Evolutionary conservation across 2,888 invertebrate genomes (phyloP).

Genomic region (Ischnus inquisitorius): DNA sequence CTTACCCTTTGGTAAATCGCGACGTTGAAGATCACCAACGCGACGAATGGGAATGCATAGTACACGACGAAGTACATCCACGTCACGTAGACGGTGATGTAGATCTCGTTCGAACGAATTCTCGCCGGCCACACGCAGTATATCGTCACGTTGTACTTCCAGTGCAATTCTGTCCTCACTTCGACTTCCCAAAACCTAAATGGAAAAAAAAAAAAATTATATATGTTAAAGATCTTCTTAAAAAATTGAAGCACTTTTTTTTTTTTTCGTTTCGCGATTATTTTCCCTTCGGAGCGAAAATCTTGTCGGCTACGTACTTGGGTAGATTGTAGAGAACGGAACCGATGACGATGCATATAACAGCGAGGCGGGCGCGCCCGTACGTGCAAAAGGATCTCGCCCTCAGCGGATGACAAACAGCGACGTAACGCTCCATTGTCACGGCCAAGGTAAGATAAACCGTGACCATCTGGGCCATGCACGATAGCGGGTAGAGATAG

Average conservation of each 20-base stretch:
- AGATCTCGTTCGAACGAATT: conserved; percentile 90
- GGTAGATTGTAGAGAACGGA: conserved; percentile 95
- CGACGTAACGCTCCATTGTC: conserved; percentile 97
- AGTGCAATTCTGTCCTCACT: conserved; percentile 83
- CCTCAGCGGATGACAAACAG: conserved; percentile 95
- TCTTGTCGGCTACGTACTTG: conserved; percentile 76
- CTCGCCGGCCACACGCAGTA: conserved; percentile 91
- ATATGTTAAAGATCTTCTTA: not conserved
- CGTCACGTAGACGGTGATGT: conserved; percentile 95
- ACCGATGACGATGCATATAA: conserved; percentile 92
- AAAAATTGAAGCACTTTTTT: not conserved
- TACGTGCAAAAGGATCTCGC: conserved; percentile 97
- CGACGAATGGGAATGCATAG: conserved; percentile 96
- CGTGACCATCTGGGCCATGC: conserved; percentile 96
- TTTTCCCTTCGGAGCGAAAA: not conserved
- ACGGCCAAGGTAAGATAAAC: conserved; percentile 96
- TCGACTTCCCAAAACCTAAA: conserved; percentile 90
- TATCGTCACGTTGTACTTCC: conserved; percentile 87
- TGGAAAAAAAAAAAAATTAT: not conserved
- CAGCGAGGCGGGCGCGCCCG: conserved; percentile 93
- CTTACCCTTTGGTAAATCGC: conserved; percentile 95
- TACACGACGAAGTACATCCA: conserved; percentile 98
- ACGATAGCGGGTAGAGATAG: conserved; percentile 93
- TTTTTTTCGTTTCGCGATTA: not conserved
- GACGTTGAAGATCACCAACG: conserved; percentile 95